Percentiles rank a stretch among this genome's conserved stretches.
phyloP scores from a whole-genome alignment of 2,888 invertebrate genomes.

The Drosophila anomalata region DNA sequence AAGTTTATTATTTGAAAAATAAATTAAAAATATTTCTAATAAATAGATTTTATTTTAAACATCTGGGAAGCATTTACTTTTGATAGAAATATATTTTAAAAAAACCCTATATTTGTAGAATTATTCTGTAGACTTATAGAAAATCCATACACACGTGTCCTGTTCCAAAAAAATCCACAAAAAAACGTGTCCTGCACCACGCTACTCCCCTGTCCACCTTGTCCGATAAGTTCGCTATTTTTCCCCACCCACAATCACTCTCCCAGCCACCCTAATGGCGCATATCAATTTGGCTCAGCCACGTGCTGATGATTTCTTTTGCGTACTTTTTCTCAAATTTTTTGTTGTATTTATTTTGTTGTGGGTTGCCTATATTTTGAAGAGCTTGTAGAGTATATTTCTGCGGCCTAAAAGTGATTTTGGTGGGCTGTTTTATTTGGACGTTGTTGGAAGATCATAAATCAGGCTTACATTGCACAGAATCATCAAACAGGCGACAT shows the following conservation, averaged over 20 bases:
- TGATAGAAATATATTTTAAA: too few relatives aligned
- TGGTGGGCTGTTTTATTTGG: conserved; percentile 39
- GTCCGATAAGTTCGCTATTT: neutral
- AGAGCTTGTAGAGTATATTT: conserved; percentile 48
- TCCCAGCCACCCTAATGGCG: conserved; percentile 76
- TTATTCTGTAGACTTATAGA: neutral
- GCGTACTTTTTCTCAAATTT: conserved; percentile 18
- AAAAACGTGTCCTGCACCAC: conserved; percentile 32
- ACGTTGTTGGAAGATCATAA: conserved; percentile 66
- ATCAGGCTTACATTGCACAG: conserved; percentile 81
- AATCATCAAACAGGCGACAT: conserved; percentile 77
- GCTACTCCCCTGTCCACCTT: neutral
- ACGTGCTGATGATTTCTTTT: conserved; percentile 60
- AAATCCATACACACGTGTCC: conserved; percentile 21
- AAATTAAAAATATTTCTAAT: too few relatives aligned
- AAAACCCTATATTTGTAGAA: neutral
- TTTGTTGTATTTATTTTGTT: conserved; percentile 24
- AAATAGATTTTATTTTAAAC: too few relatives aligned
- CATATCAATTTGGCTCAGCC: conserved; percentile 78
- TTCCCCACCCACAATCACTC: conserved; percentile 38
- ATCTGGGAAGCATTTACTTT: too few relatives aligned
- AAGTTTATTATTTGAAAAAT: too few relatives aligned
- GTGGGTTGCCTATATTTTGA: conserved; percentile 44
- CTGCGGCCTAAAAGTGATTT: conserved; percentile 54
- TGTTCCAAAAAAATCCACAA: conserved; percentile 34